Evolutionary conservation across 2,888 invertebrate genomes (phyloP).

Genomic region (Marronus borbonicus): DNA sequence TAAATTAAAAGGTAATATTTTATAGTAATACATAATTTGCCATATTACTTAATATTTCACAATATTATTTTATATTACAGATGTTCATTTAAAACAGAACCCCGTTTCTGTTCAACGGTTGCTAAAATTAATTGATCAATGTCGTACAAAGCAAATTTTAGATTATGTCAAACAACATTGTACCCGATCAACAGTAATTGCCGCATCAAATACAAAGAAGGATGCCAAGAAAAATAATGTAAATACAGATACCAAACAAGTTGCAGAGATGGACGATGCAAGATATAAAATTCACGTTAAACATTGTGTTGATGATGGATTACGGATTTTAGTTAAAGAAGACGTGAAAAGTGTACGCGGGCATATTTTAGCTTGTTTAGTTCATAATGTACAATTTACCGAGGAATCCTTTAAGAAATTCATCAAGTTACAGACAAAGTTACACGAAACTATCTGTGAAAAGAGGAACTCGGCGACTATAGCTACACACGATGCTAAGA

Average conservation of each 20-base stretch:
- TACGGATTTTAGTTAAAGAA: constrained; percentile 59
- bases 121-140: constrained; percentile 82
- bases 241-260: constrained; percentile 64
- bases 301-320: constrained; percentile 56
- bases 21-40: constrained; percentile 6
- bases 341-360: constrained; percentile 77
- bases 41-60: constrained; percentile 4
- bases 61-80: constrained; percentile 61
- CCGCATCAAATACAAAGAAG: constrained; percentile 65
- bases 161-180: constrained; percentile 84
- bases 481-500: constrained; percentile 85
- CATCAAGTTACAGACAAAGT: constrained; percentile 84
- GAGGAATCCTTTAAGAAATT: constrained; percentile 79
- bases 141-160: constrained; percentile 82
- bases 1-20: constrained; percentile 79
- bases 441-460: constrained; percentile 83
- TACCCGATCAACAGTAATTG: constrained; percentile 67
- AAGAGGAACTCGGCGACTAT: constrained; percentile 86
- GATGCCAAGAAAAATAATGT: constrained; percentile 67
- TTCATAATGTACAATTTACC: constrained; percentile 77
- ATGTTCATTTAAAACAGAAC: constrained; percentile 83
- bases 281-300: constrained; percentile 67
- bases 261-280: constrained; percentile 61
- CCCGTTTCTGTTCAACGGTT: constrained; percentile 82
- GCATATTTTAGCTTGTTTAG: constrained; percentile 82